These are phyloP conservation scores for Ctenosaura bakeri DNA, from an alignment of 2,797 vertebrate species.

Conservation along the genomic window DNA sequence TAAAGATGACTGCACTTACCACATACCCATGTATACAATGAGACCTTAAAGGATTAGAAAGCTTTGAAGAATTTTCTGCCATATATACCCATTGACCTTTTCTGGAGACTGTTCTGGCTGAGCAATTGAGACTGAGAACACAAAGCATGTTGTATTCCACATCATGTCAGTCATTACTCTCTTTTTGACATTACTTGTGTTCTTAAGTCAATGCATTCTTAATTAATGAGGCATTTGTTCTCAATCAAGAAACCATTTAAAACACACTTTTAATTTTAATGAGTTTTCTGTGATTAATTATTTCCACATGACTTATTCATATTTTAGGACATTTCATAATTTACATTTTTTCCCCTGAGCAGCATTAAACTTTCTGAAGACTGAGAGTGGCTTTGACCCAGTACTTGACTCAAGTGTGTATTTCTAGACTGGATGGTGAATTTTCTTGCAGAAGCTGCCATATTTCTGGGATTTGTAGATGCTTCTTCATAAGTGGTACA, in stretches of 20 bases:
- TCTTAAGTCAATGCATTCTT: slow-evolving; percentile 77
- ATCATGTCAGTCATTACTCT: slow-evolving; percentile 76
- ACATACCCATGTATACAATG: not conserved
- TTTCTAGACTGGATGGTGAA: slow-evolving; percentile 55
- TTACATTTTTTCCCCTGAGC: slow-evolving; percentile 50
- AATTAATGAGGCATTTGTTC: slow-evolving; percentile 86
- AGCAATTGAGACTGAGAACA: slow-evolving; percentile 62
- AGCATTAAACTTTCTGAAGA: slow-evolving; percentile 60
- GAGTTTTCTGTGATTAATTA: slow-evolving; percentile 81
- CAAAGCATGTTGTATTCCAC: slow-evolving; percentile 61
- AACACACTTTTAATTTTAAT: slow-evolving; percentile 83
- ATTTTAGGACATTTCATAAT: slow-evolving; percentile 74
- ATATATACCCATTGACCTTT: slow-evolving; percentile 62
- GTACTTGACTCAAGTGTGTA: slow-evolving; percentile 64
- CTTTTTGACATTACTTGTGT: slow-evolving; percentile 78
- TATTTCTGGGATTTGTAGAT: slow-evolving; percentile 49
- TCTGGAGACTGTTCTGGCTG: slow-evolving; percentile 48
- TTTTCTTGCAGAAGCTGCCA: slow-evolving; percentile 57
- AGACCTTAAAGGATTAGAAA: slow-evolving; percentile 23
- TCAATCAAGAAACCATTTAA: slow-evolving; percentile 82
- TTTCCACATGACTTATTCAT: slow-evolving; percentile 77
- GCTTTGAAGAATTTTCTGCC: slow-evolving; percentile 50
- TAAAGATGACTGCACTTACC: not conserved
- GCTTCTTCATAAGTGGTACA: slow-evolving; percentile 30
- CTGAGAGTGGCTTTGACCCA: slow-evolving; percentile 51